A percentile compares a stretch with the other conserved stretches of the same genome.
These are phyloP conservation scores for Drosophila ambigua DNA, from an alignment of 1,140 invertebrate species.

Conservation along the genomic window DNA sequence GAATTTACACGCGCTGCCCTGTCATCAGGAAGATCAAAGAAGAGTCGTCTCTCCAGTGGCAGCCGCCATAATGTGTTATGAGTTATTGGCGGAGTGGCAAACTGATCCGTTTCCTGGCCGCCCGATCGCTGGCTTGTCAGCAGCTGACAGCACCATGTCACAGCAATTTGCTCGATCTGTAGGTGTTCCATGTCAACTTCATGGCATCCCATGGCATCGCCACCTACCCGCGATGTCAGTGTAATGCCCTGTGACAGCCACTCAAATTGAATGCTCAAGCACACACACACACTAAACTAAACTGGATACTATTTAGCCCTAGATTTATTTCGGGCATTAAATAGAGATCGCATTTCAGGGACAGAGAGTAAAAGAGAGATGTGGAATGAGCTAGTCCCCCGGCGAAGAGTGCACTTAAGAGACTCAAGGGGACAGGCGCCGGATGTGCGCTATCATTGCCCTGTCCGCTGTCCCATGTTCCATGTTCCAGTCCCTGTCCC, in stretches of 20 bases:
- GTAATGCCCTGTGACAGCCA: conserved; percentile 62
- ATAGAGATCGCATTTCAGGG: conserved; percentile 69
- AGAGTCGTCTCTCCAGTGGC: conserved; percentile 19
- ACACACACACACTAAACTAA: conserved; percentile 14
- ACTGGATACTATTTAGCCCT: conserved; percentile 70
- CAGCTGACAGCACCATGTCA: conserved; percentile 81
- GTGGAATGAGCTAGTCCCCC: background rate
- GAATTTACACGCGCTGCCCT: conserved; percentile 64
- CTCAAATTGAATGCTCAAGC: conserved; percentile 72
- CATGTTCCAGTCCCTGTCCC: background rate
- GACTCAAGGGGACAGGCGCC: conserved; percentile 61
- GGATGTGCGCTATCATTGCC: conserved; percentile 60
- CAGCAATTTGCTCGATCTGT: conserved; percentile 72
- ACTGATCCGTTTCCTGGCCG: conserved; percentile 72
- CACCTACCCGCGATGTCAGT: conserved; percentile 51
- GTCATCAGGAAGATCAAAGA: conserved; percentile 73
- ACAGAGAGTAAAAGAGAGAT: background rate
- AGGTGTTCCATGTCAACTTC: conserved; percentile 49
- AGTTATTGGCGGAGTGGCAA: conserved; percentile 63
- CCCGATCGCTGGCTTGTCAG: conserved; percentile 68
- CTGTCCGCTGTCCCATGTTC: background rate
- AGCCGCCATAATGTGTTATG: conserved; percentile 74
- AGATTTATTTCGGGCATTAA: conserved; percentile 80
- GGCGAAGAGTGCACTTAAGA: conserved; percentile 63
- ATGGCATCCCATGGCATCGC: background rate